Conservation (phyloP, 2,113 vertebrate species). For the Sterna hirundo region DNA sequence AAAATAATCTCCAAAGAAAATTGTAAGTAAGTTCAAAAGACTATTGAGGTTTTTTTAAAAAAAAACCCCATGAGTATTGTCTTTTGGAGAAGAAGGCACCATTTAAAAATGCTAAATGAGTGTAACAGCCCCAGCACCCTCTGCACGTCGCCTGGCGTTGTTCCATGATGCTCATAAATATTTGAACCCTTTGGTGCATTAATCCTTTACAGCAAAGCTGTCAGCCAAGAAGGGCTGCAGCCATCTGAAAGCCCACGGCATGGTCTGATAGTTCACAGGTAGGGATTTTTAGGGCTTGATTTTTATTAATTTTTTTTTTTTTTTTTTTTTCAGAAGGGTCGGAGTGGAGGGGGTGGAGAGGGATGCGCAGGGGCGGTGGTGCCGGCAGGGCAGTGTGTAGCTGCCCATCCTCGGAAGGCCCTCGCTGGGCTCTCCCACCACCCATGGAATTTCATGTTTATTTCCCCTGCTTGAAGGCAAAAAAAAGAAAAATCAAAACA, state of each 20-base stretch:
- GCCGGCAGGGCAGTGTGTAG: not conserved
- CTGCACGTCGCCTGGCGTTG: rapidly evolving
- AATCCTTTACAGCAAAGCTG: not conserved
- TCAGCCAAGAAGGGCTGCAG: not conserved
- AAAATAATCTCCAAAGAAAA: not conserved
- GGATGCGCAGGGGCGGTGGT: rapidly evolving
- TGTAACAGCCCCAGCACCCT: not conserved
- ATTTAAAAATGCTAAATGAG: not conserved
- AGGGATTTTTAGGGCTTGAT: not conserved
- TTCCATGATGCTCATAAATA: not conserved
- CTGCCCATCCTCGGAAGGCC: not conserved
- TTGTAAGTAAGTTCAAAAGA: not conserved
- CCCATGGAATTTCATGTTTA: not conserved
- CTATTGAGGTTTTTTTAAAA: not conserved
- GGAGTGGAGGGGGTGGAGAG: not conserved
- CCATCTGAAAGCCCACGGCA: not conserved
- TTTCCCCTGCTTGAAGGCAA: not conserved
- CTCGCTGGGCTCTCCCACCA: not conserved
- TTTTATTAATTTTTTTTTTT: not conserved
- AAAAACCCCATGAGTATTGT: not conserved
- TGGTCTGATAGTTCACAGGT: not conserved
- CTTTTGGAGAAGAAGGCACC: not conserved
- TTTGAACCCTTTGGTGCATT: not conserved
- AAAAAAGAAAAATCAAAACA: not conserved
- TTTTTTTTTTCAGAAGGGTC: not conserved